Conservation (phyloP, 1,140 invertebrate genomes). For the Papilio dardanus region DNA sequence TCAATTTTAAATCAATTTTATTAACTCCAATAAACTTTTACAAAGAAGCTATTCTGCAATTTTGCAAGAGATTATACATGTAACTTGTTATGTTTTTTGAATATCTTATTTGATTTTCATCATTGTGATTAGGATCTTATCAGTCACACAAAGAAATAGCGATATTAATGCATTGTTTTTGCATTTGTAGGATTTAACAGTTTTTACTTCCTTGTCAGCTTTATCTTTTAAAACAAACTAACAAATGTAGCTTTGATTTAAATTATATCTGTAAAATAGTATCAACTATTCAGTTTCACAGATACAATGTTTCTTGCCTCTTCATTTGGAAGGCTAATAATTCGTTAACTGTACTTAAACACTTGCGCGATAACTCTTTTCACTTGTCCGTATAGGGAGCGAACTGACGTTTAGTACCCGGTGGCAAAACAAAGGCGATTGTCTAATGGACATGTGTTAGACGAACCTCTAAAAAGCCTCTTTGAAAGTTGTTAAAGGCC, state of each 20-base stretch:
- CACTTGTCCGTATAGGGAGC: constrained; percentile 17
- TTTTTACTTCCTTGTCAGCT: too few relatives aligned
- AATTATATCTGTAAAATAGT: neutral
- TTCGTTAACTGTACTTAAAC: constrained; percentile 34
- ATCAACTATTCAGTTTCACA: neutral
- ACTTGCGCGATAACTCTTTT: constrained; percentile 33
- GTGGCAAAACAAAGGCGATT: constrained; percentile 36
- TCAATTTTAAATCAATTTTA: too few relatives aligned
- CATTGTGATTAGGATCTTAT: neutral
- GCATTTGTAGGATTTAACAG: too few relatives aligned
- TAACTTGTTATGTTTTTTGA: neutral
- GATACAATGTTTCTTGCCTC: neutral
- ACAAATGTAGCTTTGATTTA: neutral
- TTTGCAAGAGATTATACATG: neutral
- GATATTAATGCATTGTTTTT: too few relatives aligned
- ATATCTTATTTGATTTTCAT: too few relatives aligned
- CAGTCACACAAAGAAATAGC: neutral
- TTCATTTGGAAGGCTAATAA: neutral
- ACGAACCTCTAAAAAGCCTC: constrained; percentile 27
- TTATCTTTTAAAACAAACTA: neutral
- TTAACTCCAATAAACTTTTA: neutral
- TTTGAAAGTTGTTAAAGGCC: neutral
- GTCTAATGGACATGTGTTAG: constrained; percentile 34
- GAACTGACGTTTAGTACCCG: constrained; percentile 34
- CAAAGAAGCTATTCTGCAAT: too few relatives aligned